Base-by-base conservation (phyloP, 2,888 invertebrate genomes). In the Nomada flava region DNA sequence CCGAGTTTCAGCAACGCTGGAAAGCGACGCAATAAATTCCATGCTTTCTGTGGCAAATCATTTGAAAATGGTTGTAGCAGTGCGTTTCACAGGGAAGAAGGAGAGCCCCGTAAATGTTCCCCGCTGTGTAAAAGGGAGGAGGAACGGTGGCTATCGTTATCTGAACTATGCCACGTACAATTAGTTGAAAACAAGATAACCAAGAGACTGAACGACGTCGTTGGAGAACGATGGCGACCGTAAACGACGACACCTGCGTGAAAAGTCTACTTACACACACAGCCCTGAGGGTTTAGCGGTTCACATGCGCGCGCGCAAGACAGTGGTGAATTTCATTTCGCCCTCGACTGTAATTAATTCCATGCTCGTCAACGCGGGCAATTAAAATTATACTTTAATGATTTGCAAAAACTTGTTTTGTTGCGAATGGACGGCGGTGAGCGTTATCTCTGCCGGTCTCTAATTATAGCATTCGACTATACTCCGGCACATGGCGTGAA, bases 181-280 rank as follows among this genome's bases (percentile, higher is more conserved):
- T 92, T 92, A 91, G 91, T 92, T 92, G 89, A 91, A 92, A 92
- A 92, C 91, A 92, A 91, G 91, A 92, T 92, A 91, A 91, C 85
- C 68, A 76, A 77, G 72, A 60, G 76, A 80, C 65, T 11, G 75
- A 84, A 83, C 76, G 73, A 84, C 67, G 69, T 57, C 76, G 74
- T 60, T 53, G 50, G 13, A 55, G 72, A 62, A 62, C 53, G 64
- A 13, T 59, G 65, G 63, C 67, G 63, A 47, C 62, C 53, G 13
- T 57, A 60, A 63, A 36, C 47, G 55, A 36, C 15, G 26, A 36
- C 2, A 57, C 72, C 57, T 50, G 29, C 29, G n/a, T 10, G 65
- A 29, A 13, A 65, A 60, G 2, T n/a, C 23, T 50, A 15, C 36
- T 20, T 26, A 20, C 10, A 20, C n/a, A 26, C 36, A 36, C 36